These are phyloP conservation scores for Merops nubicus DNA, from an alignment of 2,113 vertebrate species.

Conservation along the genomic window DNA sequence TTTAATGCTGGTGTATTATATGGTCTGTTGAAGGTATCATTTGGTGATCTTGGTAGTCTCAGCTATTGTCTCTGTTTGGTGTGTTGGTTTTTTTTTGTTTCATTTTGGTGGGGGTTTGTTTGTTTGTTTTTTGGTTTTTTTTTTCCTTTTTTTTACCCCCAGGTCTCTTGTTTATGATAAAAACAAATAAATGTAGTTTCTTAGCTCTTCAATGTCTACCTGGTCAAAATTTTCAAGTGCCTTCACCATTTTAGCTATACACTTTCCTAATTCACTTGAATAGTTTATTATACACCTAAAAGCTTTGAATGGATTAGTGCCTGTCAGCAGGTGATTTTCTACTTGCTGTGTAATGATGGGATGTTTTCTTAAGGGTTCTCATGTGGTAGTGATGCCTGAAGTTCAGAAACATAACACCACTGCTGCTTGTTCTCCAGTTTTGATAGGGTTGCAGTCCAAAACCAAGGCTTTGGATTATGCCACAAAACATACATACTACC, in stretches of 20 bases:
- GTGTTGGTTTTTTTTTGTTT: neutral
- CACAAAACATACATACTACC: neutral
- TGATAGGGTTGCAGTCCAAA: neutral
- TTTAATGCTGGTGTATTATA: neutral
- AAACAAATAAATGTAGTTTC: neutral
- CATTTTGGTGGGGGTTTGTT: neutral
- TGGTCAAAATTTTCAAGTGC: neutral
- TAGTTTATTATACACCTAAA: neutral
- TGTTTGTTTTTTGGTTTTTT: neutral
- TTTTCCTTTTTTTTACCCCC: accelerated
- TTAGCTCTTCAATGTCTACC: neutral
- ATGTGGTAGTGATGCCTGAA: neutral
- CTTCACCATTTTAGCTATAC: neutral
- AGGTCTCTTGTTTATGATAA: neutral
- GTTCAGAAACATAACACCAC: neutral
- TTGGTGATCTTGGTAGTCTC: neutral
- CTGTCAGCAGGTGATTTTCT: neutral
- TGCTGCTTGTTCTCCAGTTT: neutral
- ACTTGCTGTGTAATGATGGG: neutral
- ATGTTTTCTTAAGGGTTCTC: neutral
- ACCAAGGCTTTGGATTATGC: neutral
- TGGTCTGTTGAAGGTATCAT: neutral
- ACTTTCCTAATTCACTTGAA: neutral
- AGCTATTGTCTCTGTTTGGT: neutral
- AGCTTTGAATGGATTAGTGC: neutral